Conservation (phyloP, 2,888 invertebrate genomes). For the Ametastegia equiseti region DNA sequence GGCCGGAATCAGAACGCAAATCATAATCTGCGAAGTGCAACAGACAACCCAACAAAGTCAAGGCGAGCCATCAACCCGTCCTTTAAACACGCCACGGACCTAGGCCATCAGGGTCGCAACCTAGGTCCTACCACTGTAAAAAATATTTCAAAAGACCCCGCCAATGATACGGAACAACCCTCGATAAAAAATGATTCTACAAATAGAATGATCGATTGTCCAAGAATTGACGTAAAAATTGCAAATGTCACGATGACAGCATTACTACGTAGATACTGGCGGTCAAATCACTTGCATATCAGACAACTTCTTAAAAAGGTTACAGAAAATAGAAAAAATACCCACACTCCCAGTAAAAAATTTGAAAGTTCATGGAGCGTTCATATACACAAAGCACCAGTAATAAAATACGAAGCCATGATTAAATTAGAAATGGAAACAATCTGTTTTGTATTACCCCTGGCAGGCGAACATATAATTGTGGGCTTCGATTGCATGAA, state of each 20-base stretch:
- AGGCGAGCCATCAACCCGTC: background rate
- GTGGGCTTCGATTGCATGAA: background rate
- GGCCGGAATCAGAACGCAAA: background rate
- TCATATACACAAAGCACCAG: background rate
- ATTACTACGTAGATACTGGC: constrained; percentile 34
- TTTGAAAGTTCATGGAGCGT: constrained; percentile 32
- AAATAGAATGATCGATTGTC: background rate
- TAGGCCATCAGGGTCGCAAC: background rate
- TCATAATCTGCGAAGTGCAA: background rate
- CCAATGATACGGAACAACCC: background rate
- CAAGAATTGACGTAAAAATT: background rate
- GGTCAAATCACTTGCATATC: constrained; percentile 48
- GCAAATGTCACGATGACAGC: background rate
- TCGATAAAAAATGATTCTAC: too few species aligned
- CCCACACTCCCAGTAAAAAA: background rate
- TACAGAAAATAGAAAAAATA: background rate
- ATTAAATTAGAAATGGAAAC: constrained; percentile 25
- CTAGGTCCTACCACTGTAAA: background rate
- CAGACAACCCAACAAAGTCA: background rate
- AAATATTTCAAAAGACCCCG: background rate
- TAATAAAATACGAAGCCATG: constrained; percentile 42
- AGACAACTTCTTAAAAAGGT: constrained; percentile 33
- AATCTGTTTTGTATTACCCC: background rate
- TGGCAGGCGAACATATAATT: background rate
- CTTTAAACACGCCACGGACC: background rate